Base-by-base conservation (phyloP, 2,797 vertebrate species). In the Siniperca undulata region DNA sequence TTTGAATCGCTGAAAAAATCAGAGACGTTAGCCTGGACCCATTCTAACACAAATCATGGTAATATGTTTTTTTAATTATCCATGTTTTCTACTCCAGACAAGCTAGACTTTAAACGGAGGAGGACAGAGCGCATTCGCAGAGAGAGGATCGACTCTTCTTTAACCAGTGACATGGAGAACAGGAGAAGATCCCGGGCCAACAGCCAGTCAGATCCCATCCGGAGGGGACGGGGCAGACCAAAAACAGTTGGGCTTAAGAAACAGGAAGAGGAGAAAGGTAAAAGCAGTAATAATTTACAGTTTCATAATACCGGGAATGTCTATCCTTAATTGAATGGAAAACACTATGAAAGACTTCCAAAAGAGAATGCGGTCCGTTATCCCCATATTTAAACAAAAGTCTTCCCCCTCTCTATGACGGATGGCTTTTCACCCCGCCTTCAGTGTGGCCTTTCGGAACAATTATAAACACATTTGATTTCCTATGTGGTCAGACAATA, bases 231-330 rank as follows among this genome's bases (percentile, higher is more conserved):
- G 81, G 98, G 98, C 69, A 86, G 98, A 90, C 98, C 98, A 4
- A 99, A 99, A 89, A 97, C 96, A 20, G 95, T 97, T 44, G 96
- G 97, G 20, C 94, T 97, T 65, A 99, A 98, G 95, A 99, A 98
- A 55, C 97, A 97, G 1, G 98, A 99, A 67, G 98, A 99, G 68
- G 98, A 99, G 85, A 98, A 97, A 97, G 98, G 98, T 99, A 96
- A 90, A 16, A 30, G 0, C 24, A 22, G 13, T 4, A 7, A 20
- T 42, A 1, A 16, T 14, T 34, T 10, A 40, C 58, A 24, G 7
- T 24, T 70, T 38, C 7, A 50, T 56, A 3, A 24, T 5, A 11
- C 17, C 69, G 30, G 24, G 27, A 5, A 34, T 24, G 20, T 71
- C 10, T 59, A 8, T n/a, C 22, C 10, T 3, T 42, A 56, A 22